Conservation (phyloP, 2,888 invertebrate genomes). For the Cheilosia scutellata region DNA sequence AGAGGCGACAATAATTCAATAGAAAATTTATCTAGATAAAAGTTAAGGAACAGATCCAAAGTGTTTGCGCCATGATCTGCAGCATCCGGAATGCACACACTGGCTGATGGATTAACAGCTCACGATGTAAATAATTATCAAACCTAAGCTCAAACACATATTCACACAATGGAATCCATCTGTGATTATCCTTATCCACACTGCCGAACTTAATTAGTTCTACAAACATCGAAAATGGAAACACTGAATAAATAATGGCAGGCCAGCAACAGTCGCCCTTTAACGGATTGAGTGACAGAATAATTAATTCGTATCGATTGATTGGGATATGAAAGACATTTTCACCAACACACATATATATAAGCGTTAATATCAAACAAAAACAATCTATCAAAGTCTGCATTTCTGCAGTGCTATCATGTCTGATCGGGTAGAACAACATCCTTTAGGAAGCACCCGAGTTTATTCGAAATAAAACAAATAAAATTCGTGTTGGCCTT, state of each 20-base stretch:
- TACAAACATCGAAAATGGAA: conserved; percentile 22
- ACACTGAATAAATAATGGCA: conserved; percentile 50
- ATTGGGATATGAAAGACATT: conserved; percentile 32
- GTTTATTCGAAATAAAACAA: conserved; percentile 11
- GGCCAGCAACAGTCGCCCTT: conserved; percentile 46
- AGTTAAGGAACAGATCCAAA: neutral
- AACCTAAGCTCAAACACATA: neutral
- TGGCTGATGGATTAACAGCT: no score
- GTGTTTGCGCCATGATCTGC: neutral
- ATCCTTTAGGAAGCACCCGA: conserved; percentile 29
- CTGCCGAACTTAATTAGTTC: conserved; percentile 39
- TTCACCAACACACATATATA: conserved; percentile 23
- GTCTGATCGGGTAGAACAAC: neutral
- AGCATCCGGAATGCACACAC: no score
- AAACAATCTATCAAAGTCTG: conserved; percentile 58
- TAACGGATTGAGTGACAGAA: conserved; percentile 61
- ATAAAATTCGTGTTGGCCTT: conserved; percentile 16
- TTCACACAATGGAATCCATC: neutral
- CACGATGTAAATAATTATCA: no score
- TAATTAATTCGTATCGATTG: conserved; percentile 63
- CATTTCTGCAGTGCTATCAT: conserved; percentile 9
- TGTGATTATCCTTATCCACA: neutral
- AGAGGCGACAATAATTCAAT: no score
- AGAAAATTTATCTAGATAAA: neutral
- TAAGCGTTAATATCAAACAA: conserved; percentile 8